Conservation (phyloP, 2,113 vertebrate genomes). For the Oophaga pumilio region DNA sequence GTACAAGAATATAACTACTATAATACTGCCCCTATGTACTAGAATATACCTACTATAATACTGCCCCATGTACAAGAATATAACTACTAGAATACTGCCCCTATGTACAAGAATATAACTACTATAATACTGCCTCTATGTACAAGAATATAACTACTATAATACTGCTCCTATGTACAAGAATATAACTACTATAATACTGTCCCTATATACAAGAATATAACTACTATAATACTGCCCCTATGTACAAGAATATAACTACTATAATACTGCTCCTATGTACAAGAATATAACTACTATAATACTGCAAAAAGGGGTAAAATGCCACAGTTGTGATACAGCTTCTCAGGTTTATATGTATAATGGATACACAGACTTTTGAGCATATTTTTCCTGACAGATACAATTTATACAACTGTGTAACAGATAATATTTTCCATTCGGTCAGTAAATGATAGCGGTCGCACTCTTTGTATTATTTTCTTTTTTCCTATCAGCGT, state of each 20-base stretch:
- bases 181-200: conserved; percentile 6
- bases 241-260: not conserved
- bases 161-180: not conserved
- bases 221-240: not conserved
- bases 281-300: not conserved
- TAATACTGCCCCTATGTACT: not conserved
- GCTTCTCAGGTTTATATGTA: not conserved
- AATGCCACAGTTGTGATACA: not conserved
- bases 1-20: too few relatives aligned
- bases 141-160: not conserved
- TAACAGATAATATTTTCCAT: not conserved
- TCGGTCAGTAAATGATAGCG: too few relatives aligned
- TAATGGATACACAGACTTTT: not conserved
- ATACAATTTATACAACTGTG: not conserved
- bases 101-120: not conserved
- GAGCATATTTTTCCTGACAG: not conserved
- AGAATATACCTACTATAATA: not conserved
- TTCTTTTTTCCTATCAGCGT: not conserved
- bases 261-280: not conserved
- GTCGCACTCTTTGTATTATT: not conserved
- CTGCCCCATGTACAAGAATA: not conserved
- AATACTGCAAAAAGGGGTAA: not conserved
- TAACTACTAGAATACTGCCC: not conserved
- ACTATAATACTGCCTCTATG: not conserved
- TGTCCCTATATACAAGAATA: not conserved